Conservation (phyloP, 2,797 vertebrate genomes). For the Microctenopoma lineatum region DNA sequence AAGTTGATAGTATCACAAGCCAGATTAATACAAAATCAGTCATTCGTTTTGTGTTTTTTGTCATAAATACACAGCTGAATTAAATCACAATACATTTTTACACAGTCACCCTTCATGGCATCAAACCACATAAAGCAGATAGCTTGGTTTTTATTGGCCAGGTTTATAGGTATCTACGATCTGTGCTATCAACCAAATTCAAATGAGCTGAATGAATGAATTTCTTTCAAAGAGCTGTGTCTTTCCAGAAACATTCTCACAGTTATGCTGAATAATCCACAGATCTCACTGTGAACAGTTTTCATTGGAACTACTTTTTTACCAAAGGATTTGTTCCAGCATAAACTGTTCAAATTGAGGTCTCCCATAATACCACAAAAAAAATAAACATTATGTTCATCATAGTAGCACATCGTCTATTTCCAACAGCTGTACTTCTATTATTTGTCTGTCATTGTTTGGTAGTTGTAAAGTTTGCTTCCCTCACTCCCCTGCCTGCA, state of each 20-base stretch:
- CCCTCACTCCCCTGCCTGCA: conserved; percentile 43
- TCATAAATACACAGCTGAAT: conserved; percentile 5
- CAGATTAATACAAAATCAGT: conserved; percentile 26
- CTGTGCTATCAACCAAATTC: neutral
- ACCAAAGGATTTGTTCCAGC: conserved; percentile 42
- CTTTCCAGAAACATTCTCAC: conserved; percentile 34
- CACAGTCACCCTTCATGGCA: neutral
- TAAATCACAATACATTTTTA: neutral
- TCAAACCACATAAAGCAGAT: neutral
- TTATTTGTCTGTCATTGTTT: conserved; percentile 59
- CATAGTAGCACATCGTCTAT: conserved; percentile 32
- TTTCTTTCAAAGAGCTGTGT: conserved; percentile 7
- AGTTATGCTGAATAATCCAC: conserved; percentile 18
- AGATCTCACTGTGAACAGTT: conserved; percentile 41
- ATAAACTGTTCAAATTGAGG: conserved; percentile 44
- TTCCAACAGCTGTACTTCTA: conserved; percentile 34
- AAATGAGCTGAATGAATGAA: neutral
- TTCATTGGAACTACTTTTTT: conserved; percentile 34
- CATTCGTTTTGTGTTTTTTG: conserved; percentile 10
- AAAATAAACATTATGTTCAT: conserved; percentile 35
- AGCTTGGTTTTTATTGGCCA: neutral
- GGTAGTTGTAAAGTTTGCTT: conserved; percentile 47
- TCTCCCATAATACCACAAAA: conserved; percentile 26
- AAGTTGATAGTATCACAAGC: conserved; percentile 28
- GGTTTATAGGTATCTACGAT: neutral